Percentiles rank a stretch among this genome's conserved stretches.
Conservation (phyloP, 2,797 vertebrate species). For the Cryptoprocta ferox region DNA sequence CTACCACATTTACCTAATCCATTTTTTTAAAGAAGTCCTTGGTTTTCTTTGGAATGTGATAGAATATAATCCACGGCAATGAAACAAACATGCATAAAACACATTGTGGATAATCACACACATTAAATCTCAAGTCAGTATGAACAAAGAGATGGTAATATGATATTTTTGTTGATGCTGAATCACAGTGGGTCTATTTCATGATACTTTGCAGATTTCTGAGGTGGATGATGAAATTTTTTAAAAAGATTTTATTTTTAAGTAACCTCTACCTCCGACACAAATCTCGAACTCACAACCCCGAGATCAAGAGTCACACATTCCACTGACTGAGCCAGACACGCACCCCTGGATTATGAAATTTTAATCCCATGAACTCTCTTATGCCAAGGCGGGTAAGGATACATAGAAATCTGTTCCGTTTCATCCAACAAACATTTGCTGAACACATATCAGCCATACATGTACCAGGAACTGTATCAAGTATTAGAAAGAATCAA, state of each 20-base stretch:
- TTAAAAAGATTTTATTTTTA: not conserved
- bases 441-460: not conserved
- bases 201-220: not conserved
- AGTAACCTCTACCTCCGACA: not conserved
- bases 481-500: not conserved
- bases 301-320: not conserved
- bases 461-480: not conserved
- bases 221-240: not conserved
- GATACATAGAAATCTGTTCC: not conserved
- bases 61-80: not conserved
- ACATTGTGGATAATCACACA: not conserved
- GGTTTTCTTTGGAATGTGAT: constrained; percentile 23
- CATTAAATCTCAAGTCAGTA: not conserved
- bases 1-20: constrained; percentile 30
- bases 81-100: constrained; percentile 25
- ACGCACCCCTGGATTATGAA: too few relatives aligned
- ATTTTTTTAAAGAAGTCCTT: not conserved
- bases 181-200: not conserved
- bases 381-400: not conserved
- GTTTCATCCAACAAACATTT: not conserved
- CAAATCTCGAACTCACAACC: not conserved
- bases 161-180: constrained; percentile 16
- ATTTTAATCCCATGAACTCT: not conserved
- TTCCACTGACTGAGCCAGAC: not conserved
- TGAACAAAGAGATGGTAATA: not conserved